Percentiles rank a stretch among this genome's conserved stretches.
Conservation (phyloP, 2,113 vertebrate species). For the Cranoglanis bouderius region DNA sequence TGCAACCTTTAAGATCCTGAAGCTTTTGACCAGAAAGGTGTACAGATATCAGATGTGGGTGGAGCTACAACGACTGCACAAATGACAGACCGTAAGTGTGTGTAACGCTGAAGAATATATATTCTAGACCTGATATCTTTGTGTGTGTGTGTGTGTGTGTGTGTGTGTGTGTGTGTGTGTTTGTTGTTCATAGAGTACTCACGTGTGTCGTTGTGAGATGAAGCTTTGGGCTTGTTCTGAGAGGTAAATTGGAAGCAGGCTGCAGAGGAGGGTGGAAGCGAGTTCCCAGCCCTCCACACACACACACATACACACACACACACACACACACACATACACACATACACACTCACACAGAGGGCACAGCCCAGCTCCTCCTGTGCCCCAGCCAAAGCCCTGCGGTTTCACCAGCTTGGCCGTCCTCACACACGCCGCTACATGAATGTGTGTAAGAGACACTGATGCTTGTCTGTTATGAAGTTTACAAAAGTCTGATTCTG, state of each 20-base stretch:
- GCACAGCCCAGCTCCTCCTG: constrained; percentile 30
- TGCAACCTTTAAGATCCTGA: not conserved
- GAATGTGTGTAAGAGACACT: not conserved
- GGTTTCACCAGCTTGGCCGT: constrained; percentile 37
- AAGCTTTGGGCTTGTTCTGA: constrained; percentile 19
- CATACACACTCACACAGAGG: not conserved
- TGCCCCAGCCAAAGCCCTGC: constrained; percentile 42
- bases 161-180: constrained; percentile 2
- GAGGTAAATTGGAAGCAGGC: constrained; percentile 54
- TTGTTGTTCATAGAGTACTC: not conserved
- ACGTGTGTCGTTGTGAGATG: constrained; percentile 13
- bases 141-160: constrained; percentile 22
- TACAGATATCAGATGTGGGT: not conserved
- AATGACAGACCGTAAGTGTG: not conserved
- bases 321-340: constrained; percentile 39
- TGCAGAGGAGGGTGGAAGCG: constrained; percentile 32
- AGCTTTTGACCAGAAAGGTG: not conserved
- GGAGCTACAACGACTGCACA: not conserved
- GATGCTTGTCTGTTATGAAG: not conserved
- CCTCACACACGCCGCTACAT: constrained; percentile 16
- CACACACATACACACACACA: constrained; percentile 25
- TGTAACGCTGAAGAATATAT: not conserved
- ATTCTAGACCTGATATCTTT: not conserved
- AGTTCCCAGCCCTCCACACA: constrained; percentile 22
- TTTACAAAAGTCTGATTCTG: not conserved